Evolutionary conservation across 23 tunicate species (phyloP).

Genomic region (Oikopleura dioica): DNA sequence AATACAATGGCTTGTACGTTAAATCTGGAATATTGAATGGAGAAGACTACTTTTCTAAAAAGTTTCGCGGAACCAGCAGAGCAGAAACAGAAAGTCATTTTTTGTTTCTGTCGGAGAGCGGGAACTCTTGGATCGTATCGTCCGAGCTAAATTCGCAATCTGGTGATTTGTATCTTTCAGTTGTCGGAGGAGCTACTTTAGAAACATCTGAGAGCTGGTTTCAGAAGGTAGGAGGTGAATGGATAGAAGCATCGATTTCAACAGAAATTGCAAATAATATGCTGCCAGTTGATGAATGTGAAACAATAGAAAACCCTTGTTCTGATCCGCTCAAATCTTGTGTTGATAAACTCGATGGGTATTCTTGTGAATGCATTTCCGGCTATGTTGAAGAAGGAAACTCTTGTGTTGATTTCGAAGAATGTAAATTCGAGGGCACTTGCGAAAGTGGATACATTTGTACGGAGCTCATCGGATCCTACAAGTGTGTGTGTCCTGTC

Average conservation of each 20-base stretch:
- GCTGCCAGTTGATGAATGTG: not conserved
- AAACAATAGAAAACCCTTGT: not conserved
- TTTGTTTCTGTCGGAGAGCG: not conserved
- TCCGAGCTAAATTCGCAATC: not conserved
- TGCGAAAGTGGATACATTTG: no score
- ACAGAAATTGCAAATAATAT: not conserved
- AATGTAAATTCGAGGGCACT: no score
- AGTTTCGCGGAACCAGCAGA: not conserved
- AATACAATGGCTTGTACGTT: not conserved
- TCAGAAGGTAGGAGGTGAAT: not conserved
- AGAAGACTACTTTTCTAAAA: not conserved
- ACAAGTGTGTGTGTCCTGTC: no score
- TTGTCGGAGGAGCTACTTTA: not conserved
- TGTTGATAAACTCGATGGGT: not conserved
- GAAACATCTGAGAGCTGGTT: not conserved
- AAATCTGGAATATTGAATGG: not conserved
- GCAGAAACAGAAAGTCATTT: not conserved
- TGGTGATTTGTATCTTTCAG: not conserved
- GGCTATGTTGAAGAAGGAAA: not conserved
- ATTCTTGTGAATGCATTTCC: not conserved
- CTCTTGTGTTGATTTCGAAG: no score
- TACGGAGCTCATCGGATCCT: no score
- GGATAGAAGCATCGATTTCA: not conserved
- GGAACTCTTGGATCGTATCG: not conserved
- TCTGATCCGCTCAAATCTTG: not conserved